Evolutionary conservation across 2,113 vertebrate species (phyloP).

Genomic region (Calidris pygmaea): DNA sequence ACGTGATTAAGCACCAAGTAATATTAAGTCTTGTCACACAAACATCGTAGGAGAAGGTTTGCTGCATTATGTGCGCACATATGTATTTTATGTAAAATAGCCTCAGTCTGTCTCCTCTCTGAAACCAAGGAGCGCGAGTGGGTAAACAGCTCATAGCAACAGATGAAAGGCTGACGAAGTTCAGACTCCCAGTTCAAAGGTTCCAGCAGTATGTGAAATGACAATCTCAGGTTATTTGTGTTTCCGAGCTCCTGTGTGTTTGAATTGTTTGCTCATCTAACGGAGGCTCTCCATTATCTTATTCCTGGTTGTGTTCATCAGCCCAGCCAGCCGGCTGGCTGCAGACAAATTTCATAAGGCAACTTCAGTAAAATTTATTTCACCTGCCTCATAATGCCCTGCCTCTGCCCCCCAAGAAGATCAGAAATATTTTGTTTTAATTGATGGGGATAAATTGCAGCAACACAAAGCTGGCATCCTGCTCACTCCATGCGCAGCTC

Average conservation of each 20-base stretch:
- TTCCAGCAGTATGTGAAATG: background rate
- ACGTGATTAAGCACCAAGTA: constrained; percentile 38
- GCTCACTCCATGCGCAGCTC: background rate
- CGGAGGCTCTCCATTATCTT: background rate
- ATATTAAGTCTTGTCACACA: background rate
- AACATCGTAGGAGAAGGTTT: background rate
- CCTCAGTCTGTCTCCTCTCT: background rate
- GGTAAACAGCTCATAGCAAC: constrained; percentile 37
- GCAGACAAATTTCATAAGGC: background rate
- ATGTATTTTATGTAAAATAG: constrained; percentile 15
- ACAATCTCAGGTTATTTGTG: constrained; percentile 32
- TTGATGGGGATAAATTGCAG: constrained; percentile 17
- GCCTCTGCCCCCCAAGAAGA: background rate
- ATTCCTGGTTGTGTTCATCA: background rate
- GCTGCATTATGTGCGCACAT: background rate
- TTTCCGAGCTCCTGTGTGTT: background rate
- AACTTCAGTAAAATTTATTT: background rate
- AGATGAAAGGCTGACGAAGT: constrained; percentile 26
- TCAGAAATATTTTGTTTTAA: constrained; percentile 34
- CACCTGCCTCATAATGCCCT: background rate
- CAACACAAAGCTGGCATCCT: background rate
- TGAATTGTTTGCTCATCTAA: background rate
- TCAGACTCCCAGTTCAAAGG: constrained; percentile 33
- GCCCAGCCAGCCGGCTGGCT: background rate
- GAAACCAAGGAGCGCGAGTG: background rate